Conservation (phyloP, 2,888 invertebrate species). For the Apantesis nais region DNA sequence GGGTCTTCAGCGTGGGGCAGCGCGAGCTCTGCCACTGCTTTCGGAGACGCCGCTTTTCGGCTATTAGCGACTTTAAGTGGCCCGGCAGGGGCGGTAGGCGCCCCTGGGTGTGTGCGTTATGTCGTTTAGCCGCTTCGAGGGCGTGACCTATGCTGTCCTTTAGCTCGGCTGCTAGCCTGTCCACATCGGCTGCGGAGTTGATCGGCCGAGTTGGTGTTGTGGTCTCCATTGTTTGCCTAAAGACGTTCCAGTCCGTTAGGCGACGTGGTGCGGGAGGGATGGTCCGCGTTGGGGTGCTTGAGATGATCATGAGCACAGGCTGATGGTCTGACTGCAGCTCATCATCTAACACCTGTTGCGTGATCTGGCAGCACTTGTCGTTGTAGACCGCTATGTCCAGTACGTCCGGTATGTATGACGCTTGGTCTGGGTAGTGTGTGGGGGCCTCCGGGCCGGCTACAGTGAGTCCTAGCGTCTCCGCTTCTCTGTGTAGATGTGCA, state of each 20-base stretch:
- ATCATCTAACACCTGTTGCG: conserved; percentile 1
- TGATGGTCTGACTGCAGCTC: conserved; percentile 9
- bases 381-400: background rate
- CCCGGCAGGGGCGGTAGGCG: conserved; percentile 3
- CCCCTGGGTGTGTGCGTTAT: background rate
- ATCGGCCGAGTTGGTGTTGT: background rate
- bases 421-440: conserved; percentile 8
- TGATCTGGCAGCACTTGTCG: background rate
- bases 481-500: background rate
- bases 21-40: background rate
- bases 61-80: background rate
- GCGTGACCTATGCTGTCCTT: background rate
- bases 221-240: background rate
- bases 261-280: background rate
- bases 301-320: background rate
- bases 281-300: background rate
- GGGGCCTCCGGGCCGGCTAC: conserved; percentile 11
- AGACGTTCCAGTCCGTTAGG: background rate
- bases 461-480: background rate
- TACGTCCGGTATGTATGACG: background rate
- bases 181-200: too few relatives aligned
- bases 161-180: background rate
- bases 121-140: background rate
- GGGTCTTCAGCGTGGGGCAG: too few relatives aligned
- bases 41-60: background rate